phyloP scores from a whole-genome alignment of 2,113 vertebrate genomes.

The Oryzias curvinotus region DNA sequence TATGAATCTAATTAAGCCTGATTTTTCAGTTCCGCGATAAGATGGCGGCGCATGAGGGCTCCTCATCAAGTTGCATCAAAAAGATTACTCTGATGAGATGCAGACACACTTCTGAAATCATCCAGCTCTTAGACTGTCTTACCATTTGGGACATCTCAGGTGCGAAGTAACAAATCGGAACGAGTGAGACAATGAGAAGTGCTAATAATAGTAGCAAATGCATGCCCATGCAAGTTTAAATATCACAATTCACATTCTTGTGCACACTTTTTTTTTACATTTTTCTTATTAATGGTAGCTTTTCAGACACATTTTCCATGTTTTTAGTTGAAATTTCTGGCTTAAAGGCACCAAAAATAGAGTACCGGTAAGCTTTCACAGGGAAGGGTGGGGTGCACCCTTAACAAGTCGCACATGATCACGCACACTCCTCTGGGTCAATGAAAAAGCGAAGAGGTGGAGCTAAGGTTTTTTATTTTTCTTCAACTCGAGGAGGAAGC shows the following conservation, averaged over 20 bases:
- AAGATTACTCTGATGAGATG: conserved; percentile 60
- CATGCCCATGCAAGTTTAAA: conserved; percentile 16
- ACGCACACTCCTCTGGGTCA: too few relatives aligned
- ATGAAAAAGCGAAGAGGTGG: too few relatives aligned
- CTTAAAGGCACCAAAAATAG: too few relatives aligned
- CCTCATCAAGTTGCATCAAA: conserved; percentile 48
- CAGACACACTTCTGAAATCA: conserved; percentile 50
- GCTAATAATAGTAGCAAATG: conserved; percentile 67
- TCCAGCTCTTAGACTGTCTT: conserved; percentile 47
- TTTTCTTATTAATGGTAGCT: too few relatives aligned
- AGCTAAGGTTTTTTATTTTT: too few relatives aligned
- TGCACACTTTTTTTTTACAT: conserved; percentile 4
- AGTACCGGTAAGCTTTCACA: too few relatives aligned
- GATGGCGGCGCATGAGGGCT: conserved; percentile 49
- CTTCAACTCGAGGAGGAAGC: too few relatives aligned
- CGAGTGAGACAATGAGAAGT: conserved; percentile 54
- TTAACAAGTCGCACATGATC: too few relatives aligned
- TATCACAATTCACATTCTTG: conserved; percentile 9
- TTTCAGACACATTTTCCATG: too few relatives aligned
- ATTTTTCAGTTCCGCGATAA: conserved; percentile 68
- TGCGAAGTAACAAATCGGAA: conserved; percentile 61
- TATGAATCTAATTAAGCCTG: conserved; percentile 74
- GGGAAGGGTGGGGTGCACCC: too few relatives aligned
- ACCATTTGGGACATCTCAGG: conserved; percentile 55
- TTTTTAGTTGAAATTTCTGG: too few relatives aligned